Evolutionary conservation across 2,797 vertebrate genomes (phyloP), one percentile per base, ranked within the genome.

Genomic region (Schizopygopsis pylzovi): DNA sequence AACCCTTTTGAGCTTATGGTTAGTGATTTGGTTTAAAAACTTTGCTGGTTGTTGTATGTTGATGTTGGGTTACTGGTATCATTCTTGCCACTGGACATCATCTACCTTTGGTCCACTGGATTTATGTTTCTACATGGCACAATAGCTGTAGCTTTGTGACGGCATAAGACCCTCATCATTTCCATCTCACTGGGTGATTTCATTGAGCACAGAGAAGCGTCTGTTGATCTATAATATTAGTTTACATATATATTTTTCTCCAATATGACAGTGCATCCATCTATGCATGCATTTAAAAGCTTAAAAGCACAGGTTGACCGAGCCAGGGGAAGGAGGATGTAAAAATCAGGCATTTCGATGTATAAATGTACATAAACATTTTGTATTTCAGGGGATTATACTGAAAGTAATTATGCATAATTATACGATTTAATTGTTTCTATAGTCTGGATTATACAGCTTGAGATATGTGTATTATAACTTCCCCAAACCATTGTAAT

Each of bases 81-180:
- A 2, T 49, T 77, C 22, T 85, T 85, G 52, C 65, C 83, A 85
- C 49, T n/a, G 83, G 76, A 85, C 39, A 71, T 85, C 22, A 33
- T 71, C 41, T 71, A 28, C 65, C 41, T 61, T 79, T 71, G 75
- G 76, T 71, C 28, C 49, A 79, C 49, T 85, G 39, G 41, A 70
- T 61, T 85, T 12, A 79, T 78, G 63, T 70, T 43, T 68, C 47
- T 61, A 56, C n/a, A 77, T 76, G 43, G 47, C 61, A 25, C 76
- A 37, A 33, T 41, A 59, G 76, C 76, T 59, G n/a, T 68, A 79
- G 45, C 59, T 68, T 68, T 25, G 25, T 39, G 16, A 65, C 28
- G 18, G 20, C 61, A 65, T 33, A 28, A 33, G n/a, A 45, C 18
- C 7, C 49, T 71, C 49, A 25, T 70, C 4, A 16, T 79, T 61